A percentile compares a stretch with the other conserved stretches of the same genome.
phyloP scores from a whole-genome alignment of 2,113 vertebrate species.

The Callocephalon fimbriatum region DNA sequence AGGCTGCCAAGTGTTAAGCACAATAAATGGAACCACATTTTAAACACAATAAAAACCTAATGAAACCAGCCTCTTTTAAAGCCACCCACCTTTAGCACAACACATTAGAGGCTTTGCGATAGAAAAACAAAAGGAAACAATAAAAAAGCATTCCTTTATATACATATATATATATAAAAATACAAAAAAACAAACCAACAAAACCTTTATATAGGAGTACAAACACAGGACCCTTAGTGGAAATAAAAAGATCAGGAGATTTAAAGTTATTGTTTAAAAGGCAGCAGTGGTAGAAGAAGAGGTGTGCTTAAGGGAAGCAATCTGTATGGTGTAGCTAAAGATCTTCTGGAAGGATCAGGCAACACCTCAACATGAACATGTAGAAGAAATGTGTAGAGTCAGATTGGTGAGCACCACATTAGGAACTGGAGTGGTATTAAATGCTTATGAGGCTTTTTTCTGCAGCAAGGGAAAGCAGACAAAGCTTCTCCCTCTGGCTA shows the following conservation, averaged over 20 bases:
- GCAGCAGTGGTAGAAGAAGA: not conserved
- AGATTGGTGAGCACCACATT: too few species aligned
- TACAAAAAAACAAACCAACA: not conserved
- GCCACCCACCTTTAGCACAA: constrained; percentile 41
- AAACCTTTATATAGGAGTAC: not conserved
- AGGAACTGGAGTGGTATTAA: not conserved
- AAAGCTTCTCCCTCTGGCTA: not conserved
- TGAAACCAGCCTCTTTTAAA: constrained; percentile 53
- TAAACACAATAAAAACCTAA: constrained; percentile 56
- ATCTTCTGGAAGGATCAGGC: not conserved
- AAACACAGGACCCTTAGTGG: not conserved
- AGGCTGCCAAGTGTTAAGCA: constrained; percentile 59
- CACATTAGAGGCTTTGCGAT: not conserved
- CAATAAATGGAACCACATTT: constrained; percentile 60
- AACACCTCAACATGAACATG: not conserved
- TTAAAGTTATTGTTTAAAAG: not conserved
- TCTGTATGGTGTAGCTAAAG: not conserved
- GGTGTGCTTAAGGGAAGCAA: fast-evolving
- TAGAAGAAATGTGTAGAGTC: fast-evolving
- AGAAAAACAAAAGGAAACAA: not conserved
- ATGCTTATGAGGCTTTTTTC: not conserved
- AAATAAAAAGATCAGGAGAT: not conserved
- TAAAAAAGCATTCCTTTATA: not conserved
- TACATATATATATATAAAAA: too few species aligned
- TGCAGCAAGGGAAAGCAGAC: not conserved